These are phyloP conservation scores for Limulus polyphemus DNA, from an alignment of 2,888 invertebrate genomes.

Conservation along the genomic window DNA sequence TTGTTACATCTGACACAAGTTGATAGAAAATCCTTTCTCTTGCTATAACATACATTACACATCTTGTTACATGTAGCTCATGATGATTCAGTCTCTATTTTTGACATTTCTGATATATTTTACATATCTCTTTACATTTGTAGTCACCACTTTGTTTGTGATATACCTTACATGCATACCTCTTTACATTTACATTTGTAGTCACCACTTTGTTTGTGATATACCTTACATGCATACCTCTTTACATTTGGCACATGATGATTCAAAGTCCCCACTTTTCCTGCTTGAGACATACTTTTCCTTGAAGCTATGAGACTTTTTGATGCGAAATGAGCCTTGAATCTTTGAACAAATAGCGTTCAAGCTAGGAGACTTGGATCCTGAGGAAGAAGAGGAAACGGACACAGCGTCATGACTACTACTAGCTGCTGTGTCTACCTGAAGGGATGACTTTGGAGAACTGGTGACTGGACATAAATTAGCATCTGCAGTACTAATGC, in stretches of 20 bases:
- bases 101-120: neutral
- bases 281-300: neutral
- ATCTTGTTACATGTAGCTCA: no score
- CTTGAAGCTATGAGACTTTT: neutral
- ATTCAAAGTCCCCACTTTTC: neutral
- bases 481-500: no score
- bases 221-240: slow-evolving; percentile 4
- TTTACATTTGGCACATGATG: slow-evolving; percentile 1
- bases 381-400: neutral
- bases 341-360: slow-evolving; percentile 10
- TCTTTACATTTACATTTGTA: neutral
- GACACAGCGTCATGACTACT: no score
- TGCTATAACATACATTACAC: no score
- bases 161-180: neutral
- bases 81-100: no score
- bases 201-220: neutral
- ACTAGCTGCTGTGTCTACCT: no score
- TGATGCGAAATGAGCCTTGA: slow-evolving; percentile 17
- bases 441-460: no score
- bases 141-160: neutral
- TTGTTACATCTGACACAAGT: no score
- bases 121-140: neutral
- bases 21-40: no score
- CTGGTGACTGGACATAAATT: no score
- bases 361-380: slow-evolving; percentile 9